These are phyloP conservation scores for Malurus splendens DNA, from an alignment of 2,797 vertebrate genomes.

Conservation along the genomic window DNA sequence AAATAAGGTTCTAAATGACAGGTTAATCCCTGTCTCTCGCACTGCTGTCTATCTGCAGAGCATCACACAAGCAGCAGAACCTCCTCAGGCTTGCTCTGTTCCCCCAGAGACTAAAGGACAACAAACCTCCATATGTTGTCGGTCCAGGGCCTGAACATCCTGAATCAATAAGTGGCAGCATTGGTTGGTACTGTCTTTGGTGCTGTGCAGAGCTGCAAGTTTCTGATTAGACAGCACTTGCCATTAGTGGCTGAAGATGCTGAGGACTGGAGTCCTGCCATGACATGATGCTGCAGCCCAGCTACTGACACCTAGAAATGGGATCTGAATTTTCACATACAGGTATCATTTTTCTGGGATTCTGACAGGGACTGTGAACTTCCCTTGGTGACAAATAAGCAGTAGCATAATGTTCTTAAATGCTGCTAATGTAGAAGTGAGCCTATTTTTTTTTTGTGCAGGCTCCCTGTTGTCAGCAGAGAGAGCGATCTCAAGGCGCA, in stretches of 20 bases:
- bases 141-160: slow-evolving; percentile 91
- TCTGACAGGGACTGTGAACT: background rate
- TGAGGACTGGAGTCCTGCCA: background rate
- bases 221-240: background rate
- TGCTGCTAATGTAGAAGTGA: background rate
- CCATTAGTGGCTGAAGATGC: accelerated
- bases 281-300: background rate
- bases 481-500: accelerated
- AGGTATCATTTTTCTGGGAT: background rate
- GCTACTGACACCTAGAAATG: background rate
- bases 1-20: background rate
- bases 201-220: background rate
- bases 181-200: background rate
- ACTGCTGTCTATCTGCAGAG: slow-evolving; percentile 65
- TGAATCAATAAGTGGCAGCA: slow-evolving; percentile 81
- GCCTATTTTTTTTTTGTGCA: background rate
- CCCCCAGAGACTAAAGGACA: slow-evolving; percentile 93
- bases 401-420: background rate
- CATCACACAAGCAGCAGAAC: slow-evolving; percentile 89
- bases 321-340: background rate
- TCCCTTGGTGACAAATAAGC: background rate
- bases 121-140: slow-evolving; percentile 84
- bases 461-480: background rate
- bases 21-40: background rate
- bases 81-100: slow-evolving; percentile 86